phyloP scores from a whole-genome alignment of 2,888 invertebrate genomes.

The Clostera curtula region DNA sequence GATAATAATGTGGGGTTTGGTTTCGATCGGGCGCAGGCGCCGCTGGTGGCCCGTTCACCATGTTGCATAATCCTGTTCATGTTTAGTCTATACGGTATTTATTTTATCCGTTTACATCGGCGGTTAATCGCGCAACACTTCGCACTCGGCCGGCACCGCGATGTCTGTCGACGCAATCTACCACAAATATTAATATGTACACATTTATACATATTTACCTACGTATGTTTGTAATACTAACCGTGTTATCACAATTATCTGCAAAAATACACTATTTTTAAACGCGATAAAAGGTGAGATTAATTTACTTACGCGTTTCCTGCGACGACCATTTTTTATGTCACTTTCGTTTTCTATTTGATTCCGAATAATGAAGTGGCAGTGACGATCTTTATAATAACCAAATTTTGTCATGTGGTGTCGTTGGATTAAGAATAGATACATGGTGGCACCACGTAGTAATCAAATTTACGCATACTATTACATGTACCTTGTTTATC shows the following conservation, averaged over 20 bases:
- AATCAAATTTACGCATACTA: too few relatives aligned
- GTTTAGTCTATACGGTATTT: constrained; percentile 32
- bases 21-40: constrained; percentile 13
- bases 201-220: constrained; percentile 11
- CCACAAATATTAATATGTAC: constrained; percentile 20
- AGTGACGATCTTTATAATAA: too few relatives aligned
- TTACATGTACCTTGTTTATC: too few relatives aligned
- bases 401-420: too few relatives aligned
- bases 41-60: constrained; percentile 11
- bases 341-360: too few relatives aligned
- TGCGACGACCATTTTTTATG: too few relatives aligned
- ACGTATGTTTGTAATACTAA: constrained; percentile 10
- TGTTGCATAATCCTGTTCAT: constrained; percentile 26
- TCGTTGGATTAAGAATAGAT: too few relatives aligned
- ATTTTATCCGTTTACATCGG: constrained; percentile 29
- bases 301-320: constrained; percentile 7
- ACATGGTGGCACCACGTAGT: too few relatives aligned
- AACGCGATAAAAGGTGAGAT: constrained; percentile 14
- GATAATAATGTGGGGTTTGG: constrained; percentile 22
- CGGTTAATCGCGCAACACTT: constrained; percentile 25
- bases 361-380: too few relatives aligned
- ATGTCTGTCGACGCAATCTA: constrained; percentile 33
- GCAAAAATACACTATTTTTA: constrained; percentile 12
- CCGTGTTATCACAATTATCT: constrained; percentile 14
- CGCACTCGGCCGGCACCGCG: constrained; percentile 26